Evolutionary conservation across 2,888 invertebrate genomes (phyloP).

Genomic region (Phragmatobia fuliginosa): DNA sequence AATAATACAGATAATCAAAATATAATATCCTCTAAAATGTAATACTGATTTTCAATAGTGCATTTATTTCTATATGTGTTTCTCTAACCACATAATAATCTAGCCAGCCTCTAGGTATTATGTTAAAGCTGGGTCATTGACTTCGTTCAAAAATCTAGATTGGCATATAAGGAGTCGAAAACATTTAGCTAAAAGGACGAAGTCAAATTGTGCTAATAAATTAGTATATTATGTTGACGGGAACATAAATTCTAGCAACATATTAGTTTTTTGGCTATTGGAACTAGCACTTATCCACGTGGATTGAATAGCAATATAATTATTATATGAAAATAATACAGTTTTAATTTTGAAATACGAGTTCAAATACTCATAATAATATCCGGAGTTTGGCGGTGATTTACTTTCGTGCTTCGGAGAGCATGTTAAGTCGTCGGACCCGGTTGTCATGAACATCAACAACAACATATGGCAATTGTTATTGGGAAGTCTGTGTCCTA

Average conservation of each 20-base stretch:
- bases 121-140: conserved; percentile 2
- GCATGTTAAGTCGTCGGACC: too few relatives aligned
- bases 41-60: too few relatives aligned
- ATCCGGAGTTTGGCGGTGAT: too few relatives aligned
- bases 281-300: background rate
- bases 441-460: too few relatives aligned
- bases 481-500: too few relatives aligned
- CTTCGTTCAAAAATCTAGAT: background rate
- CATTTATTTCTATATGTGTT: background rate
- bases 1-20: background rate
- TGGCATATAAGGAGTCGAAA: conserved; percentile 2
- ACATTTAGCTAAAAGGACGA: conserved; percentile 2
- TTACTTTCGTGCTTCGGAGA: too few relatives aligned
- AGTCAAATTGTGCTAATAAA: conserved; percentile 6
- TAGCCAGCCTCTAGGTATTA: background rate
- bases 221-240: conserved; percentile 3
- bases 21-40: too few relatives aligned
- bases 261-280: background rate
- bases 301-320: background rate
- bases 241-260: background rate
- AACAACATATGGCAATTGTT: too few relatives aligned
- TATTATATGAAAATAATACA: background rate
- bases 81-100: background rate
- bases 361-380: too few relatives aligned
- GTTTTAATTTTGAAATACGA: too few relatives aligned